Evolutionary conservation across 2,888 invertebrate species (phyloP), one percentile per base, ranked within the genome.

Genomic region (Sarcophaga caerulescens): DNA sequence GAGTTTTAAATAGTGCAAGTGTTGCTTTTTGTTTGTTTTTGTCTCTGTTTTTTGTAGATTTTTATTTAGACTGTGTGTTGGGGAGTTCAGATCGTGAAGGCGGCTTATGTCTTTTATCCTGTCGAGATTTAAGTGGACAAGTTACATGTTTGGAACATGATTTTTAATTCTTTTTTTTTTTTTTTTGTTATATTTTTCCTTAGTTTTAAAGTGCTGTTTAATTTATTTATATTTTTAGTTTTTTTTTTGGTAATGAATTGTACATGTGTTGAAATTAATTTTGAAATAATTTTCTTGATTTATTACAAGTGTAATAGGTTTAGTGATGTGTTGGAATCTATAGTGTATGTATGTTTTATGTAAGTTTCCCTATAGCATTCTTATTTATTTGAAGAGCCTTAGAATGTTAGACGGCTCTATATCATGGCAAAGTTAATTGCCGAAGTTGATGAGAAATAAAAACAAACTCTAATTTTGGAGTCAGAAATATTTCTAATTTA

Each of bases 61-160:
- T 35, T 35, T 35, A 35, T 35, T 35, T 35, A 2, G 35, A 35
- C 35, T 10, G 35, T 35, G 23, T 65, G 81, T 75, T 84, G 77
- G 84, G 86, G 74, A 86, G 83, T 86, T 86, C 74, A 84, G 70
- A 81, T 86, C 86, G 86, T 86, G 86, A 81, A 86, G 84, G 86
- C 86, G 86, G 86, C 84, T 71, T 84, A 35, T 75, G 77, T 76
- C 81, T 86, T 86, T 86, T 68, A 86, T 86, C 78, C 78, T 21
- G 74, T 81, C 57, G 84, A 81, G 77, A 84, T 86, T 86, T 86
- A 84, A 86, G 81, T 86, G 84, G 86, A 86, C 86, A 86, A 84
- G 86, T 86, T 84, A 86, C 84, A 86, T 84, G 78, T 62, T 52
- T 75, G 62, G 19, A 81, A 86, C 84, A 86, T 84, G 83, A 70